Evolutionary conservation across 2,797 vertebrate genomes (phyloP), one percentile per base, ranked within the genome.

Genomic region (Craterocephalus amniculus): DNA sequence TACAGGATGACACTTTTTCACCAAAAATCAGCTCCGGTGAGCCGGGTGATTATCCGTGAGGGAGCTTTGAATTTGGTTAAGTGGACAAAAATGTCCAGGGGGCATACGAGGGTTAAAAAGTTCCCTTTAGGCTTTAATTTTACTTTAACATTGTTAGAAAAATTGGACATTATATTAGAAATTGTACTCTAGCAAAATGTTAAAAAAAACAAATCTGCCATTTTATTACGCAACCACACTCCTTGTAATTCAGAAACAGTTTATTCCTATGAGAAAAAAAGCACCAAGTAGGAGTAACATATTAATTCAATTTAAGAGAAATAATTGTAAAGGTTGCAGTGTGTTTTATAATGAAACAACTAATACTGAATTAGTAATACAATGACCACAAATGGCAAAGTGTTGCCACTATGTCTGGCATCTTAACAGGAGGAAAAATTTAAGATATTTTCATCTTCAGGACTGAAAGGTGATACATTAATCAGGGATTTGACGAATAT

Each of bases 391-490:
- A 51, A 51, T 13, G 26, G 12, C 13, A 24, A 51, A 26, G 10
- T 12, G 26, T 7, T 24, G 5, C 49, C 49, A 51, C 49, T 26
- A 2, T 24, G 56, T 58, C 29, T 27, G 18, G 12, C 20, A 31
- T 3, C 31, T 12, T 0, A 55, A 55, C 0, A 26, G 26, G 18
- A 20, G 29, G n/a, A 55, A 27, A 34, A 65, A 38, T 38, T 1
- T 7, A 35, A 43, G 63, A 66, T 52, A 56, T 66, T 66, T 66
- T 43, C 7, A 55, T 56, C 52, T 31, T 55, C 7, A 36, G 9
- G 11, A 11, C 35, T 36, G 11, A 36, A 36, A 36, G 11, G 12
- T 2, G 14, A 6, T 40, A 40, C 2, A 6, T 13, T 4, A 24
- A 13, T 26, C 49, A 26, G 49, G 22, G 22, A 51, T 22, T 51